Percentiles rank a stretch among this genome's conserved stretches.
Evolutionary conservation across 2,888 invertebrate genomes (phyloP).

Genomic region (Clostera curtula): DNA sequence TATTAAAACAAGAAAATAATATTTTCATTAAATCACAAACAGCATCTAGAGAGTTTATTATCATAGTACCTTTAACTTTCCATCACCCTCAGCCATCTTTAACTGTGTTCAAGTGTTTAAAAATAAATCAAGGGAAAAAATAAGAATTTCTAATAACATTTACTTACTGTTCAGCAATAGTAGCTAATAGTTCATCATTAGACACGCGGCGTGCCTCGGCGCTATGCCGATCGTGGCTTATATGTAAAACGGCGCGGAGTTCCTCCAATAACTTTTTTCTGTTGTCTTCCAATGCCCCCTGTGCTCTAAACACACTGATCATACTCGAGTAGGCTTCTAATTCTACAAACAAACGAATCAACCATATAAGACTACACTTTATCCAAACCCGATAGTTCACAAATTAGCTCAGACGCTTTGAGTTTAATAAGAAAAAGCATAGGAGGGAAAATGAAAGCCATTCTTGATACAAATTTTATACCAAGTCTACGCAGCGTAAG

Average conservation of each 20-base stretch:
- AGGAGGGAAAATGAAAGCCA: constrained; percentile 74
- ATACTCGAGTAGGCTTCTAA: constrained; percentile 93
- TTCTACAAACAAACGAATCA: constrained; percentile 77
- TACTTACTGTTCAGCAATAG: constrained; percentile 92
- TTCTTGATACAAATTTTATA: constrained; percentile 73
- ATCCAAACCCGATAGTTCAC: constrained; percentile 18
- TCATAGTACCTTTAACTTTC: constrained; percentile 28
- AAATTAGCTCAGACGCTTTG: constrained; percentile 31
- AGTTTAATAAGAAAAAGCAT: constrained; percentile 53
- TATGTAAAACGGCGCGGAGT: constrained; percentile 86
- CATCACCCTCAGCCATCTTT: constrained; percentile 60
- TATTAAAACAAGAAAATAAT: constrained; percentile 21
- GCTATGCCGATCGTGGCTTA: constrained; percentile 92
- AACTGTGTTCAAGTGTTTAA: constrained; percentile 51
- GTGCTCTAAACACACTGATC: constrained; percentile 93
- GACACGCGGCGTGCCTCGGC: constrained; percentile 94
- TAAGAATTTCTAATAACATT: constrained; percentile 31
- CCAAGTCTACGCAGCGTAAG: constrained; percentile 90
- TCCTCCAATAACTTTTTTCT: constrained; percentile 90
- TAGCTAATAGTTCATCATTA: constrained; percentile 91
- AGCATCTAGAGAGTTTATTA: constrained; percentile 15
- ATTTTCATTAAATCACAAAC: constrained; percentile 13
- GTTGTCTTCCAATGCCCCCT: constrained; percentile 89
- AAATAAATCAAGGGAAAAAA: constrained; percentile 49
- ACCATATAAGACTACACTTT: constrained; percentile 20